Base-by-base conservation (phyloP, 2,113 vertebrate genomes). In the Falco punctatus region DNA sequence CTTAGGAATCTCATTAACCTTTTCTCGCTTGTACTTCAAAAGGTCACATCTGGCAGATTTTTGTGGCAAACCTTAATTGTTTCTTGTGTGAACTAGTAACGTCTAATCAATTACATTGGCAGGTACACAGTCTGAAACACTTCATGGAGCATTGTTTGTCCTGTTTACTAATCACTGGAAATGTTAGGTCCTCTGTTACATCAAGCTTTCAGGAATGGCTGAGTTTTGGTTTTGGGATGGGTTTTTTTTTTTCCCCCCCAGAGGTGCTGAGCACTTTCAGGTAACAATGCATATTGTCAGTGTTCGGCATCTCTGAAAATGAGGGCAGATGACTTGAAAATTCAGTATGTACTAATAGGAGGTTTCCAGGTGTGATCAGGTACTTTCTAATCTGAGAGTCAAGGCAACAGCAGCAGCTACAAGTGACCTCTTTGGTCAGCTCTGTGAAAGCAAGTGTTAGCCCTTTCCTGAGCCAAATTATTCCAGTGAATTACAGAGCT, bases 311-410 rank as follows among this genome's bases (percentile, higher is more conserved):
- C 51, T 78, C 52, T 79, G 70, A 67, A 52, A 66, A 44, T 5
- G 24, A 57, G 74, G 33, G 42, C 57, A 58, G 35, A 20, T 52
- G 30, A 65, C 9, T 11, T 46, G 26, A 55, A 38, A 8, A 48
- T n/a, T n/a, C 28, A 5, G 1, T 35, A 1, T 40, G 27, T 2
- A 7, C 5, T 17, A 4, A 23, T 1, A 13, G 48, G 23, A 65
- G 44, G 27, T 75, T 83, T 70, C 51, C 64, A 58, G 72, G 35
- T 78, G 32, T 42, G 51, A n/a, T 67, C 55, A 38, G 0, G 0
- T 18, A 2, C 42, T 38, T 51, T 22, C 48, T 15, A 9, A 35
- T 20, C 32, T 54, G 78, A 12, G 59, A 54, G 48, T 55, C 51
- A 44, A 28, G 16, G 71, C 46, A 44, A 4, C 42, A 51, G 52